Conservation (phyloP, 2,888 invertebrate species). For the Drosophila stalkeri region DNA sequence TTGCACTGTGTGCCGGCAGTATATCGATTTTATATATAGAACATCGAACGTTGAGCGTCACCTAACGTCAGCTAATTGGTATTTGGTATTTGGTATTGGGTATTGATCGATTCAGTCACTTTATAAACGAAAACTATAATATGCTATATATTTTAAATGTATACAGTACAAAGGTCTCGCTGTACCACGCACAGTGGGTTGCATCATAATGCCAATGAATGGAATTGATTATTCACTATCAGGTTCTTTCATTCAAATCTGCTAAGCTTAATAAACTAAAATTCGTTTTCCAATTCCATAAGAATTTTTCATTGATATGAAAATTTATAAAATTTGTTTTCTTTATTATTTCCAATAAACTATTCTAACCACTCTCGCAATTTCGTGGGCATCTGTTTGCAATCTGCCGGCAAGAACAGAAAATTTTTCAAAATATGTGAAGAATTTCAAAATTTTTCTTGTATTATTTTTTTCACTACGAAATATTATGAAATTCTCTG, state of each 20-base stretch:
- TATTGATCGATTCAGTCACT: constrained; percentile 49
- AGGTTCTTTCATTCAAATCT: not conserved
- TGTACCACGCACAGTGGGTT: not conserved
- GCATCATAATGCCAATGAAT: not conserved
- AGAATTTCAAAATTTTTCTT: constrained; percentile 41
- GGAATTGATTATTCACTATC: not conserved
- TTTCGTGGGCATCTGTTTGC: constrained; percentile 38
- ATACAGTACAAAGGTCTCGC: not conserved
- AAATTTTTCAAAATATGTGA: constrained; percentile 36
- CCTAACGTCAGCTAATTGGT: constrained; percentile 32
- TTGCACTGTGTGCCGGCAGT: not conserved
- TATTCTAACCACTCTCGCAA: constrained; percentile 11
- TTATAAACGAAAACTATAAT: constrained; percentile 4
- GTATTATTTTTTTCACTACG: constrained; percentile 27
- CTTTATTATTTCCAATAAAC: too few relatives aligned
- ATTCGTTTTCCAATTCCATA: not conserved
- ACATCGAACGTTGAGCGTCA: constrained; percentile 16
- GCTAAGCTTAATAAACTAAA: not conserved
- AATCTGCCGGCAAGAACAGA: constrained; percentile 33
- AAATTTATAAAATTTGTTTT: too few relatives aligned
- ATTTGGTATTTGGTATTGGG: constrained; percentile 7
- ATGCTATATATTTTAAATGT: constrained; percentile 11
- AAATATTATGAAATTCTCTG: constrained; percentile 32
- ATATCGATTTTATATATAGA: constrained; percentile 22
- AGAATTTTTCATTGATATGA: not conserved